phyloP scores from a whole-genome alignment of 1,140 invertebrate genomes.

The Caerostris extrusa region DNA sequence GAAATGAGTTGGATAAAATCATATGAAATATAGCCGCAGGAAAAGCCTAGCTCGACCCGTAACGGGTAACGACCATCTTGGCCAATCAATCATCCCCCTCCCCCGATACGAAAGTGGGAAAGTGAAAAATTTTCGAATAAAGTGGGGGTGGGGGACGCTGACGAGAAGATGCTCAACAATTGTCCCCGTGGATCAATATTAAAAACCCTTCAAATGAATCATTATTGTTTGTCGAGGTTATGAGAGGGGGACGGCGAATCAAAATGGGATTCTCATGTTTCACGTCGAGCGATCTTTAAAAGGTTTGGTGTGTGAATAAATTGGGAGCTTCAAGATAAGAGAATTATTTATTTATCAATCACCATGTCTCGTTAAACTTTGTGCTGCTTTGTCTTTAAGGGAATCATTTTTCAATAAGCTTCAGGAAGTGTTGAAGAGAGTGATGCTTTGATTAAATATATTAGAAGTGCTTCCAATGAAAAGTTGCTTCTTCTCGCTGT shows the following conservation, averaged over 20 bases:
- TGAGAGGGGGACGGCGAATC: neutral
- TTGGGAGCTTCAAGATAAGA: neutral
- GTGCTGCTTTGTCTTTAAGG: neutral
- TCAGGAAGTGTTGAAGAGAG: too few relatives aligned
- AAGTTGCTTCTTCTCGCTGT: too few relatives aligned
- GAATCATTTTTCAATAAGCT: too few relatives aligned
- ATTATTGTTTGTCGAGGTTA: slow-evolving; percentile 33
- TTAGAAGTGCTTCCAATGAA: too few relatives aligned
- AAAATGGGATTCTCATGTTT: slow-evolving; percentile 12
- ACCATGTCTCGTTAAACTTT: neutral
- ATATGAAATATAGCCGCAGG: slow-evolving; percentile 74
- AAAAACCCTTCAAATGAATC: slow-evolving; percentile 45
- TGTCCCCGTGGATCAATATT: slow-evolving; percentile 51
- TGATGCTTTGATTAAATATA: too few relatives aligned
- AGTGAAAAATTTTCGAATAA: slow-evolving; percentile 50
- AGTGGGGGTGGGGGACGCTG: slow-evolving; percentile 17
- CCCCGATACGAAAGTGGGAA: slow-evolving; percentile 42
- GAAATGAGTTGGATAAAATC: slow-evolving; percentile 75
- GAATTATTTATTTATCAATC: neutral
- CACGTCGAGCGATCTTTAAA: neutral
- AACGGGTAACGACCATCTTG: slow-evolving; percentile 65
- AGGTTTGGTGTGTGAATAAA: neutral
- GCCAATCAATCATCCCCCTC: slow-evolving; percentile 57
- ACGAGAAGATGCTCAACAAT: slow-evolving; percentile 39
- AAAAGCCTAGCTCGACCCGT: slow-evolving; percentile 53